A percentile compares a stretch with the other conserved stretches of the same genome.
phyloP scores from a whole-genome alignment of 2,797 vertebrate genomes.

The Psittacula echo region DNA sequence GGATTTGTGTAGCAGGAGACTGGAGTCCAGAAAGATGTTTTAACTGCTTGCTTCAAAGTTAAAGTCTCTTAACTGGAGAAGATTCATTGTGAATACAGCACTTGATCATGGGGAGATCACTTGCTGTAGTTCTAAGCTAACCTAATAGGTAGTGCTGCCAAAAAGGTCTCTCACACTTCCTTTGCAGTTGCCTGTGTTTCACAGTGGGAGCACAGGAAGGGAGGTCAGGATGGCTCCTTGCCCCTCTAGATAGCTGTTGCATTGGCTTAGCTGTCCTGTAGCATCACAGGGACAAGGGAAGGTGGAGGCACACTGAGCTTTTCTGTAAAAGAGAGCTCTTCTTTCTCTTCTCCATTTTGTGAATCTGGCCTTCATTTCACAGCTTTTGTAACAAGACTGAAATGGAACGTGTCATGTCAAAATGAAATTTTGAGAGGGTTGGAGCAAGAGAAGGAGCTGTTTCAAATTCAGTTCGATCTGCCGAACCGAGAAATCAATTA shows the following conservation, averaged over 20 bases:
- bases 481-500: background rate
- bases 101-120: background rate
- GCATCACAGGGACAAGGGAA: background rate
- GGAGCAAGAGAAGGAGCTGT: slow-evolving; percentile 16
- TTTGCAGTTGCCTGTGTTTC: background rate
- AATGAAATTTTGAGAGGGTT: slow-evolving; percentile 25
- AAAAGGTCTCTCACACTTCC: background rate
- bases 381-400: slow-evolving; percentile 6
- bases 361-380: background rate
- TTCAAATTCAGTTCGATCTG: slow-evolving; percentile 22
- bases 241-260: fast-evolving
- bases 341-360: background rate
- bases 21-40: background rate
- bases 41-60: background rate
- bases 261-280: background rate
- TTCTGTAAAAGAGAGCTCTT: background rate
- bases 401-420: background rate
- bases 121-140: background rate
- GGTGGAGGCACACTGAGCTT: background rate
- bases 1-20: background rate
- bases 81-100: background rate
- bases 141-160: background rate
- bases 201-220: background rate
- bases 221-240: background rate
- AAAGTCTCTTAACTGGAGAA: background rate